phyloP scores from a whole-genome alignment of 1,140 invertebrate genomes.

The Pachypeltis micranthus region DNA sequence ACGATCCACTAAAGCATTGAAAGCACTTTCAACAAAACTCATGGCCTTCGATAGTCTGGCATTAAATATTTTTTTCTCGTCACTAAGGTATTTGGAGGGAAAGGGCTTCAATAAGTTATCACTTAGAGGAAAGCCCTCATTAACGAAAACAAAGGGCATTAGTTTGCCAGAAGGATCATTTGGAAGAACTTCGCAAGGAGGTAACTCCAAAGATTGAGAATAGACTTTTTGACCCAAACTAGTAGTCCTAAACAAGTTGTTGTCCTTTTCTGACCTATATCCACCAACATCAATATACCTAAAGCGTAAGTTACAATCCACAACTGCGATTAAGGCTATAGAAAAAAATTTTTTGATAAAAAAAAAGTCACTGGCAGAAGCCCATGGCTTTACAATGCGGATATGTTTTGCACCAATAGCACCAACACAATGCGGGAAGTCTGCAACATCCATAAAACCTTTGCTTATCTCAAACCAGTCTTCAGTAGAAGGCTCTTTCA shows the following conservation, averaged over 20 bases:
- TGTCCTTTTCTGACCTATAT: not conserved
- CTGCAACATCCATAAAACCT: not conserved
- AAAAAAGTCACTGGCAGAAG: not conserved
- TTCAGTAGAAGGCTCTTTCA: not conserved
- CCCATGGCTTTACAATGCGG: not conserved
- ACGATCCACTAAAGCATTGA: not conserved
- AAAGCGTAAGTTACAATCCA: not conserved
- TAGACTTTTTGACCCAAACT: not conserved
- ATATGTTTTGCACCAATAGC: not conserved
- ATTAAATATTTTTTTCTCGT: not conserved
- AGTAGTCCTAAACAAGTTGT: not conserved
- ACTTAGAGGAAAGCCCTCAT: not conserved
- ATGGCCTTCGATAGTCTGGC: not conserved
- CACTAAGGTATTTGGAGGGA: not conserved
- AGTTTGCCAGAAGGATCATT: not conserved
- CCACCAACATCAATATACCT: not conserved
- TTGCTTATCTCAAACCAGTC: not conserved
- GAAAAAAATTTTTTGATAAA: not conserved
- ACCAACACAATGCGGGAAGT: not conserved
- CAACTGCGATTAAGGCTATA: not conserved
- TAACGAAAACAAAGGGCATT: not conserved
- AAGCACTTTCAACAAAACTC: not conserved
- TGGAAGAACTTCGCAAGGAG: not conserved
- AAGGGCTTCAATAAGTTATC: not conserved
- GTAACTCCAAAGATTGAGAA: not conserved